Percentiles rank a stretch among this genome's conserved stretches.
Conservation (phyloP, 2,113 vertebrate genomes). For the Chelonoidis abingdonii region DNA sequence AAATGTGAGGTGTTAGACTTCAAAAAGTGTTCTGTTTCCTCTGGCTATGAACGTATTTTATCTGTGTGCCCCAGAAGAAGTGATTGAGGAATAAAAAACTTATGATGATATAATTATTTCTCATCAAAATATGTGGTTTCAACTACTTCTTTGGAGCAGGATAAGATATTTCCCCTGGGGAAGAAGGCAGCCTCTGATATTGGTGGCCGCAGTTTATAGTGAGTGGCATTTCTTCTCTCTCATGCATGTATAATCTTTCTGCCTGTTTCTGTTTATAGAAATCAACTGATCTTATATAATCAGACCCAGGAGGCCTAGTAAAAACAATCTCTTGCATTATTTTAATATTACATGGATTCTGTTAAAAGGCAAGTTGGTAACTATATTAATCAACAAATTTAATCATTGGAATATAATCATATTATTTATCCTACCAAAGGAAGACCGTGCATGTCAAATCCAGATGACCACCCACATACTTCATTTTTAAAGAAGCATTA, state of each 20-base stretch:
- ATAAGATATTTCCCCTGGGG: not conserved
- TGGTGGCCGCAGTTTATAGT: not conserved
- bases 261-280: constrained; percentile 6
- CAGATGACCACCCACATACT: not conserved
- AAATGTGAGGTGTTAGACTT: not conserved
- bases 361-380: not conserved
- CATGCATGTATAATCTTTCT: not conserved
- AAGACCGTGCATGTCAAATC: not conserved
- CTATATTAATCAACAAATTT: not conserved
- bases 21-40: not conserved
- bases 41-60: not conserved
- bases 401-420: not conserved
- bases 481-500: not conserved
- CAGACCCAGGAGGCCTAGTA: not conserved
- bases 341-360: not conserved
- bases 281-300: not conserved
- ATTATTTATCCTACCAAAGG: not conserved
- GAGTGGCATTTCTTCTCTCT: not conserved
- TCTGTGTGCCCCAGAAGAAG: not conserved
- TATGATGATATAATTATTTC: not conserved
- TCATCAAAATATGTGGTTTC: not conserved
- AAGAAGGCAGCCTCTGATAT: not conserved
- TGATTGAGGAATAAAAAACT: not conserved
- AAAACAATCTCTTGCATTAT: not conserved
- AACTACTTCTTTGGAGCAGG: not conserved